Base-by-base conservation (phyloP, 2,888 invertebrate species). In the Reticulitermes lucifugus region DNA sequence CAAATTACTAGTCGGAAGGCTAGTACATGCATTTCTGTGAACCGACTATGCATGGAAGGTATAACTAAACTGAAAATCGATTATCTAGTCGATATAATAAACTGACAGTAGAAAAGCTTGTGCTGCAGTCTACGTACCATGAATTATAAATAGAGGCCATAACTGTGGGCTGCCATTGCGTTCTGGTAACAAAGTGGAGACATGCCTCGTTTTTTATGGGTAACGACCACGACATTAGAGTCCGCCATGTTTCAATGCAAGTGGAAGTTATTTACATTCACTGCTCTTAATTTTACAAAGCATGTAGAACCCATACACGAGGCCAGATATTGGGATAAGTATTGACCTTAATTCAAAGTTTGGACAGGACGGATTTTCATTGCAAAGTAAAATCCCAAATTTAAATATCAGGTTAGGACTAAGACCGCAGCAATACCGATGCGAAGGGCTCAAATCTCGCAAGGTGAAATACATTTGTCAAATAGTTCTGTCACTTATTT, bases 11-110 rank as follows among this genome's bases (percentile, higher is more conserved):
- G 65, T 65, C 65, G 25, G n/a, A 65, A 9, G 7, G 65, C 65
- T 25, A 25, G 65, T 25, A 25, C 12, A 25, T 25, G 6, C 12
- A 25, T 65, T 65, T 65, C 7, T 25, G 25, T 65, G 65, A 5
- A 7, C 5, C 3, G 65, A 65, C 65, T 65, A 65, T 14, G 25
- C 65, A 25, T 18, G 25, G 65, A 65, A 65, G 7, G 73, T 73
- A 73, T 35, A 21, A 10, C 35, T 35, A 51, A 77, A 77, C 51
- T n/a, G n/a, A n/a, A 46, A 77, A 77, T 77, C 77, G 77, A 77
- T 77, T 77, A n/a, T 46, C 77, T 7, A 77, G 22, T 77, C 77
- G 77, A 77, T 77, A 77, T n/a, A 77, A 22, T 46, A 77, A 77
- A 77, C 43, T n/a, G 43, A 77, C n/a, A 4, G 35, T 77, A 46